These are phyloP conservation scores for Ruditapes philippinarum DNA, from an alignment of 1,140 invertebrate species.

Conservation along the genomic window DNA sequence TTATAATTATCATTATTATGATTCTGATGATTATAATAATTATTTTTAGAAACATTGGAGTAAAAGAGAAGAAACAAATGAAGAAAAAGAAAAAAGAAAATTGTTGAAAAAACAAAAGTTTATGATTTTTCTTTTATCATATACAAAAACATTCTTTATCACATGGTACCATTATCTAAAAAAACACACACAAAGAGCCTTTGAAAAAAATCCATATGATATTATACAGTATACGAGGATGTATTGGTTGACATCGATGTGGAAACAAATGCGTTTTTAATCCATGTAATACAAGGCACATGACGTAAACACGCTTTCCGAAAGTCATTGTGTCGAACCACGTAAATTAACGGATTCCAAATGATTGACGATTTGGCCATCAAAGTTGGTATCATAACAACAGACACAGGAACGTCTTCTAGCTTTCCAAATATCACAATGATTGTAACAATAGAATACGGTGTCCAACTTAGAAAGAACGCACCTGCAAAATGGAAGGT, in stretches of 20 bases:
- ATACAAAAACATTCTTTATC: too few species aligned
- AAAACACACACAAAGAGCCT: too few species aligned
- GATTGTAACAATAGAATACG: slow-evolving; percentile 30
- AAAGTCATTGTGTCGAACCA: slow-evolving; percentile 16
- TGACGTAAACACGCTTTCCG: neutral
- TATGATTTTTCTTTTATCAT: too few species aligned
- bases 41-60: too few species aligned
- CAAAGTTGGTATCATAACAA: slow-evolving; percentile 2
- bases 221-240: neutral
- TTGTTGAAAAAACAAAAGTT: too few species aligned
- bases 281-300: neutral
- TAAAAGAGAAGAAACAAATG: too few species aligned
- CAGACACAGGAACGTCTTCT: neutral
- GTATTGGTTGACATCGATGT: neutral
- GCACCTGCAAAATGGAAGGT: slow-evolving; percentile 5
- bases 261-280: neutral
- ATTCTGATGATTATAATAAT: too few species aligned
- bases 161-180: too few species aligned
- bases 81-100: too few species aligned
- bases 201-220: neutral
- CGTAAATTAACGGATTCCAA: slow-evolving; percentile 62
- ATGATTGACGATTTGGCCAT: slow-evolving; percentile 50
- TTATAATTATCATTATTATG: too few species aligned
- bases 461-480: slow-evolving; percentile 54
- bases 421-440: slow-evolving; percentile 20